phyloP scores from a whole-genome alignment of 2,113 vertebrate genomes.

The Gasterosteus nipponicus region DNA sequence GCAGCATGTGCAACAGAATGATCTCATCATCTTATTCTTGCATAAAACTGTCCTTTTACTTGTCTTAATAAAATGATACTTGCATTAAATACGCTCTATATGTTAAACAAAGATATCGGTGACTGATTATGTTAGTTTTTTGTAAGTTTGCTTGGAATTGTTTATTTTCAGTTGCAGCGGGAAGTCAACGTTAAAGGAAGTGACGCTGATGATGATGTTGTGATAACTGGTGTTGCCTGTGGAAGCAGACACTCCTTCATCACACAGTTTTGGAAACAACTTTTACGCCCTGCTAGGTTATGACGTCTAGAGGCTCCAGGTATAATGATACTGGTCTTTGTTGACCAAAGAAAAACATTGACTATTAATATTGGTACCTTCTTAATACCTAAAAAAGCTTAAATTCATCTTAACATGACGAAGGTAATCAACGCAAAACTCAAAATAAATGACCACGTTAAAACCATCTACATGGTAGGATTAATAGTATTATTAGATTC shows the following conservation, averaged over 20 bases:
- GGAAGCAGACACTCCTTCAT: conserved; percentile 67
- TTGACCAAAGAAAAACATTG: not conserved
- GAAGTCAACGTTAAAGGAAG: not conserved
- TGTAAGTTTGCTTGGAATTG: not conserved
- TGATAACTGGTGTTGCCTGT: conserved; percentile 57
- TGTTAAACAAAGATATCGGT: not conserved
- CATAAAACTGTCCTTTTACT: not conserved
- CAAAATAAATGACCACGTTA: conserved; percentile 5
- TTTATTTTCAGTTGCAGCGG: conserved; percentile 38
- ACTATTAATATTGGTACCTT: not conserved
- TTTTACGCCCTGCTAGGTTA: conserved; percentile 63
- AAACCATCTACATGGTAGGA: conserved; percentile 23
- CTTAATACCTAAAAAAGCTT: not conserved
- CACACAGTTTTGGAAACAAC: conserved; percentile 69
- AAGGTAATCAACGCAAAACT: not conserved
- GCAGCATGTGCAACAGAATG: not conserved
- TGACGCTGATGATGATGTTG: not conserved
- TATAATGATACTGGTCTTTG: conserved; percentile 22
- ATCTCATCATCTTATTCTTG: not conserved
- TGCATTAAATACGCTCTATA: not conserved
- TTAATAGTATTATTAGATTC: conserved; percentile 62
- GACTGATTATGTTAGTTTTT: not conserved
- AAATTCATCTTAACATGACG: not conserved
- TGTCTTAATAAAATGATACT: not conserved
- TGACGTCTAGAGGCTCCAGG: conserved; percentile 65